Evolutionary conservation across 2,888 invertebrate genomes (phyloP), one percentile per base, ranked within the genome.

Genomic region (Cremastinae sp.): DNA sequence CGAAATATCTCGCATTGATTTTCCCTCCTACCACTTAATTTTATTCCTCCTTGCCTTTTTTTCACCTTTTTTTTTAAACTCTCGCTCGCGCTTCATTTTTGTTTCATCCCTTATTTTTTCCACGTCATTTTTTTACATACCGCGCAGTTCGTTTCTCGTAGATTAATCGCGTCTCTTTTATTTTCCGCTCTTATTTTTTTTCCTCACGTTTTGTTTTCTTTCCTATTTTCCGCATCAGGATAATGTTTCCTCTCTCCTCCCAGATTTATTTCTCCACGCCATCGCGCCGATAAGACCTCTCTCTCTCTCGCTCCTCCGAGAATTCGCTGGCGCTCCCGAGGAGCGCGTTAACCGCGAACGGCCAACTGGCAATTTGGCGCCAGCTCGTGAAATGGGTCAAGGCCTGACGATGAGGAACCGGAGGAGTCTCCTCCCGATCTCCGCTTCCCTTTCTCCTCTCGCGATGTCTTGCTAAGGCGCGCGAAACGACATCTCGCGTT

Each of bases 321-420:
- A 64, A 12, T 69, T 69, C 22, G 62, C 64, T 12, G 41, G 43
- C 43, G 45, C 28, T 18, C 64, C 28, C 28, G 28, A 28, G 43
- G 65, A 65, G 76, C 51, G 76, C 51, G 64, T 34, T 59, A 70
- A 65, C 77, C 79, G 28, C n/a, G 18, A 18, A n/a, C 16, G 82
- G 75, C 83, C 80, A 81, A 79, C 85, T 83, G 84, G 83, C 86
- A 83, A 85, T 85, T 88, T 86, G 87, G 85, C 87, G 87, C 86
- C 87, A 83, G 72, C 81, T 75, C 80, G 79, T 80, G 79, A 88
- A 87, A 86, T 88, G 85, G 88, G 88, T 88, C 88, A 88, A 88
- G 88, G 88, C 82, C 83, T 82, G 81, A 59, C 79, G 80, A 59
- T 38, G 65, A 68, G 69, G 61, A 76, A 64, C 68, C 72, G 54